phyloP scores from a whole-genome alignment of 2,888 invertebrate genomes.

The Drosophila longiperda region DNA sequence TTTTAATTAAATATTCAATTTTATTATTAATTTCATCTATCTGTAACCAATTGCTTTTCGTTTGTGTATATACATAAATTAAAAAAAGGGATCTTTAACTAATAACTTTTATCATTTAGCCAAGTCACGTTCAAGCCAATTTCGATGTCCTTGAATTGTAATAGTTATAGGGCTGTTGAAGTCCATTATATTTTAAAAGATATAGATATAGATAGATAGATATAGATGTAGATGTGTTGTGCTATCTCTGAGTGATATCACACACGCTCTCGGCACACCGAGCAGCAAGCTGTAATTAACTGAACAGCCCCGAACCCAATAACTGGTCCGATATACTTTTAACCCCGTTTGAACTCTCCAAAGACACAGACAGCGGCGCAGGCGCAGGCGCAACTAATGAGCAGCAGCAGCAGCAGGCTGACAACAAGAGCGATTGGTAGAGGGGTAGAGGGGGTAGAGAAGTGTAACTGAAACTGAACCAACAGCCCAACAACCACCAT shows the following conservation, averaged over 20 bases:
- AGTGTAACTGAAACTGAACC: constrained; percentile 22
- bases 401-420: constrained; percentile 27
- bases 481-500: constrained; percentile 22
- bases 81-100: neutral
- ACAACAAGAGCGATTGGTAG: neutral
- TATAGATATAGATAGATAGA: neutral
- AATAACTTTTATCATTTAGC: neutral
- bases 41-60: neutral
- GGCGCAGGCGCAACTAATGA: constrained; percentile 79
- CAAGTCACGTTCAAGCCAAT: constrained; percentile 2
- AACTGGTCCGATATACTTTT: constrained; percentile 56
- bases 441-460: constrained; percentile 7
- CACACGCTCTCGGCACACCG: constrained; percentile 30
- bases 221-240: constrained; percentile 23
- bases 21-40: neutral
- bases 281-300: constrained; percentile 60
- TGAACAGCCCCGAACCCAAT: constrained; percentile 40
- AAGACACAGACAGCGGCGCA: constrained; percentile 56
- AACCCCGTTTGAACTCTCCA: constrained; percentile 67
- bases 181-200: constrained; percentile 21
- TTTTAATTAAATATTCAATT: neutral
- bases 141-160: neutral
- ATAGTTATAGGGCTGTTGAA: constrained; percentile 13
- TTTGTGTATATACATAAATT: neutral
- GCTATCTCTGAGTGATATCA: constrained; percentile 46